Evolutionary conservation across 2,797 vertebrate genomes (phyloP), one percentile per base, ranked within the genome.

Genomic region (Cyprinella venusta): DNA sequence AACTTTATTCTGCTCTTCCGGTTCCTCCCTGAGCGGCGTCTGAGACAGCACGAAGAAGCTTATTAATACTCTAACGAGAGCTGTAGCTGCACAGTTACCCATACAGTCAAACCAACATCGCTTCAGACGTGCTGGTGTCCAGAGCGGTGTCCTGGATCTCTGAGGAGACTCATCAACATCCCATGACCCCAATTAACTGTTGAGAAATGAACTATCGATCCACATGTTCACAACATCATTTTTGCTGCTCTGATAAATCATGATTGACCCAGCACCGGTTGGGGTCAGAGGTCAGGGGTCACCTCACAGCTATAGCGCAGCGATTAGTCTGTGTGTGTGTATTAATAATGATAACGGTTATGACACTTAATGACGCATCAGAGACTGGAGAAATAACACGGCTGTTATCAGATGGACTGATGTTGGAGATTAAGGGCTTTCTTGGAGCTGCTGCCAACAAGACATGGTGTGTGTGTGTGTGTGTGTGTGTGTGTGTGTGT

Each of bases 241-340:
- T 68, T 4, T 21, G 2, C n/a, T 30, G 50, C 48, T 59, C 8
- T 30, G 33, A 70, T 18, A 5, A 56, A 70, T 80, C n/a, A 70
- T 2, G 9, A 68, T 36, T 42, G 65, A 45, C 33, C 64, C 24
- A 6, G 40, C 38, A 40, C 16, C 5, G 2, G 33, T 18, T 52
- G 0, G 6, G 48, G 50, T 79, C n/a, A 59, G 15, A 13, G 78
- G 48, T 69, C n/a, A 56, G n/a, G 36, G 76, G 76, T 79, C 76
- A 52, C 13, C 36, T 42, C 50, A 74, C 48, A 40, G 50, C 52
- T 15, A 6, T 7, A 38, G 56, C 1, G 15, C 38, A 30, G 59
- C 13, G 6, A 63, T 63, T 30, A 30, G 24, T 61, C 59, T 63
- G 21, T 45, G 9, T 65, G 38, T 78, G 40, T 33, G 36, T 24